phyloP scores from a whole-genome alignment of 2,797 vertebrate species.

The Anableps anableps region DNA sequence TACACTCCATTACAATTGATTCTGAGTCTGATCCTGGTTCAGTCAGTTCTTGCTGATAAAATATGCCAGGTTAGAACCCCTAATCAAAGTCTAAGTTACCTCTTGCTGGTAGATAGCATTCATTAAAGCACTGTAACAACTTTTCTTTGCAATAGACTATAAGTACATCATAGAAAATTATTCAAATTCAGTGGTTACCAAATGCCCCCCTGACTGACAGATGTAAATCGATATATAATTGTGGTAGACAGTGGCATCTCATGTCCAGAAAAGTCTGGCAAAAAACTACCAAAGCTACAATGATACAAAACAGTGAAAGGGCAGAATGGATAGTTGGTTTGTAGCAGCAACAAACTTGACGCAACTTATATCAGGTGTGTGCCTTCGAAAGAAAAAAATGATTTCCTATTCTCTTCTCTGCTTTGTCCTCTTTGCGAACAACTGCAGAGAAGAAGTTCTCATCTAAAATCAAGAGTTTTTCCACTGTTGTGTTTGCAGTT shows the following conservation, averaged over 20 bases:
- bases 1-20: not conserved
- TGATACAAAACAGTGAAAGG: not conserved
- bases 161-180: not conserved
- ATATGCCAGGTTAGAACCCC: not conserved
- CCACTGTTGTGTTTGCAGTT: not conserved
- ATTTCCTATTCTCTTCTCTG: slow-evolving; percentile 42
- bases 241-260: not conserved
- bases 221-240: not conserved
- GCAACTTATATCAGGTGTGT: slow-evolving; percentile 65
- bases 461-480: slow-evolving; percentile 25
- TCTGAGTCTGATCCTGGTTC: not conserved
- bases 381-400: not conserved
- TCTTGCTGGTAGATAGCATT: not conserved
- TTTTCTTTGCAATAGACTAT: not conserved
- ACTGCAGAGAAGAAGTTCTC: slow-evolving; percentile 13
- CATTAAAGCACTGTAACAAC: not conserved
- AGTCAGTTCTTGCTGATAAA: not conserved
- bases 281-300: not conserved
- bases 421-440: slow-evolving; percentile 17
- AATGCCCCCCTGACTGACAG: not conserved
- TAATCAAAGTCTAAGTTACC: not conserved
- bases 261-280: not conserved
- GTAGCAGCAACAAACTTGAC: slow-evolving; percentile 48
- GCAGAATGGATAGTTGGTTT: not conserved
- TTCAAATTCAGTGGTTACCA: not conserved